A percentile compares a stretch with the other conserved stretches of the same genome.
phyloP scores from a whole-genome alignment of 2,113 vertebrate genomes.

The Marmota flaviventris region DNA sequence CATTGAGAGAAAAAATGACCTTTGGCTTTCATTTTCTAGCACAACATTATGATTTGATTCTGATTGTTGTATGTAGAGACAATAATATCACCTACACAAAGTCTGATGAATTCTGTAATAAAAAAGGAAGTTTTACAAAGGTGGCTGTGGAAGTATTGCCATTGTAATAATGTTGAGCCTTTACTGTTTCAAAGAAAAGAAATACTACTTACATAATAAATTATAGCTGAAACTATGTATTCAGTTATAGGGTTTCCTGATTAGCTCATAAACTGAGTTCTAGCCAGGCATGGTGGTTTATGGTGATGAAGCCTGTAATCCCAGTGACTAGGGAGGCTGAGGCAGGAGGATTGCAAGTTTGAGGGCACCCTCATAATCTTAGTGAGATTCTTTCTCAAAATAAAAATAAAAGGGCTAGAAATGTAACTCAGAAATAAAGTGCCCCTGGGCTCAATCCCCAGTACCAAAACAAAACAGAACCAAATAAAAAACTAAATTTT shows the following conservation, averaged over 20 bases:
- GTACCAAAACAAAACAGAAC: neutral
- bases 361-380: too few species aligned
- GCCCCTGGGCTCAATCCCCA: too few species aligned
- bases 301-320: too few species aligned
- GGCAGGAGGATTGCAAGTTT: too few species aligned
- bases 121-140: slow-evolving; percentile 27
- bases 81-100: neutral
- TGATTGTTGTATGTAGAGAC: slow-evolving; percentile 20
- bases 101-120: neutral
- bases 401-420: too few species aligned
- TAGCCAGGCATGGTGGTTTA: too few species aligned
- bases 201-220: neutral
- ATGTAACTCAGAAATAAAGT: too few species aligned
- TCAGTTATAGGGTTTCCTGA: neutral
- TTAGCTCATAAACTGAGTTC: neutral
- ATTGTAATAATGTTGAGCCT: neutral
- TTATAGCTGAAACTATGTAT: neutral
- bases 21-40: slow-evolving; percentile 35
- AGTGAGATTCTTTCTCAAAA: too few species aligned
- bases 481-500: neutral
- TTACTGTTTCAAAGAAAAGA: slow-evolving; percentile 44
- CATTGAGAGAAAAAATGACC: neutral
- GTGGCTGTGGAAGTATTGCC: neutral
- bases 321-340: too few species aligned
- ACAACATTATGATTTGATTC: neutral